Base-by-base conservation (phyloP, 2,113 vertebrate genomes). In the Chionis minor region DNA sequence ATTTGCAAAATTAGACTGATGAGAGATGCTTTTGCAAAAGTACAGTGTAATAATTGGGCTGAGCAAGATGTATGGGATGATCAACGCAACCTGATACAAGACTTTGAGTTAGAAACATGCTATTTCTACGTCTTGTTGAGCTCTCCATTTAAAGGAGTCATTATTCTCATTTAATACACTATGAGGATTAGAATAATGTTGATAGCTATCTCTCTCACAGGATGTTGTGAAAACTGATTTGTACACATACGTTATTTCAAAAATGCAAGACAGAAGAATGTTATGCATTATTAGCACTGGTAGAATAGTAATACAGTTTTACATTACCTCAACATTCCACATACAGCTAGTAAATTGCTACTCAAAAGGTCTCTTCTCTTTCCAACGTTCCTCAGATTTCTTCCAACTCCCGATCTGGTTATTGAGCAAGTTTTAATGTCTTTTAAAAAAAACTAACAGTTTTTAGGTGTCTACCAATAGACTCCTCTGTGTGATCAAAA, bases 401-500 rank as follows among this genome's bases (percentile, higher is more conserved):
- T 77, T 93, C 77, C 47, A 74, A 13, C 55, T 71, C 94, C 77
- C 79, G 94, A 87, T 56, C 47, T 88, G 19, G 70, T 91, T 94
- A 95, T 62, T 81, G 83, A 90, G 47, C 47, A 86, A 94, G 71
- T 61, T 87, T 58, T 82, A 96, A 93, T n/a, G 87, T 40, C 73
- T 86, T 93, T 94, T 96, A 83, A 91, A 91, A 96, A 96, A 97
- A 71, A 90, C 77, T 83, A 94, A 79, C 38, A 38, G 38, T 38
- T 38, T 38, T 38, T 38, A 38, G 38, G 38, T 38, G 38, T 38
- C 38, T 38, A 38, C 38, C 12, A 79, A 73, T 30, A 91, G 86
- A 81, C 59, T 84, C 30, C 59, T 69, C 70, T 40, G 24, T 40
- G 33, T 35, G 1, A 2, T 70, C 49, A 75, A 80, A 91, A 72